Evolutionary conservation across 2,888 invertebrate genomes (phyloP), one percentile per base, ranked within the genome.

Genomic region (Drosophila anomalata): DNA sequence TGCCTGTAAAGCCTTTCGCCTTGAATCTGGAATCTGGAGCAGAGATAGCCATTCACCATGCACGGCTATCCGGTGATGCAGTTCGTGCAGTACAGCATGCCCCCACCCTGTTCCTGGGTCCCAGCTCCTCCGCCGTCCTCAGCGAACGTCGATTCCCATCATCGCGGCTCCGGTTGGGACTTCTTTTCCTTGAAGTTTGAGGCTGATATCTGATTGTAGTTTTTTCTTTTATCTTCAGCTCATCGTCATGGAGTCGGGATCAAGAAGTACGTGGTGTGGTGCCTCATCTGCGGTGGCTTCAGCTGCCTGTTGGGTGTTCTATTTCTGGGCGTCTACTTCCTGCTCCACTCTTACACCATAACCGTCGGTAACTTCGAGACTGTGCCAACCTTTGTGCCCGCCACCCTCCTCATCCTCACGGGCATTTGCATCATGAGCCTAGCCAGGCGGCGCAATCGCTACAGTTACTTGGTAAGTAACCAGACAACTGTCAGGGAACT

Each of bases 381-480:
- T 0, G 96, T 98, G 79, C 98, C 98, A n/a, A 97, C 97, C 6
- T 98, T 97, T 89, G 96, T 98, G 80, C 97, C 97, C 41, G 97
- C 97, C 66, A 95, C 96, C 77, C 95, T 97, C 96, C 92, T 97
- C 90, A 96, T 97, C 78, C 92, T 97, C 72, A 97, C 97, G 33
- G 97, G 97, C 1, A 93, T 97, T 5, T 96, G 96, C 90, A 96
- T 97, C 72, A 96, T 97, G 94, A 95, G 97, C 73, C 92, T 97
- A 83, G 96, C 97, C 0, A 93, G 96, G 66, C 93, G 97, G 76
- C 94, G 96, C 83, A 96, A 97, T 92, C 93, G 97, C 89, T 96
- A 96, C 92, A 96, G 96, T 91, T 96, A 96, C 92, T 94, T 97
- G 95, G 97, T 97, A 93, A 95, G 95, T 92, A 36, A 7, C n/a